phyloP scores from a whole-genome alignment of 2,113 vertebrate species.

The Erythrocebus patas region DNA sequence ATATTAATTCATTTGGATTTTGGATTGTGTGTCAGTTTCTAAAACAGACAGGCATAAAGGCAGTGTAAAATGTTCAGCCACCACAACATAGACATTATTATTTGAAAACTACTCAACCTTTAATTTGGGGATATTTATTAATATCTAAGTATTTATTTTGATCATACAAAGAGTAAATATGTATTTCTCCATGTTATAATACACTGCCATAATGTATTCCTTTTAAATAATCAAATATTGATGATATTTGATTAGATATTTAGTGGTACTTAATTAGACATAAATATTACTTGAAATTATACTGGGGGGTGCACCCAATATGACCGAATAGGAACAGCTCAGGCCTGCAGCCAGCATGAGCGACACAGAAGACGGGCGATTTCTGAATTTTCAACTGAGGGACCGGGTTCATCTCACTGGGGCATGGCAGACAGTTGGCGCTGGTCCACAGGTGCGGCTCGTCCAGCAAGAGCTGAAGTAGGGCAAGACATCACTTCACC shows the following conservation, averaged over 20 bases:
- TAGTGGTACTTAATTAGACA: background rate
- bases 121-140: background rate
- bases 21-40: background rate
- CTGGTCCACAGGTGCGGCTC: no score
- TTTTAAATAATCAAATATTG: background rate
- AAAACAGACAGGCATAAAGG: background rate
- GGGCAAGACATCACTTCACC: no score
- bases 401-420: no score
- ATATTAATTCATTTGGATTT: background rate
- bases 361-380: no score
- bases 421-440: fast-evolving
- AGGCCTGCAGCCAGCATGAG: no score
- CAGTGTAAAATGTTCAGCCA: background rate
- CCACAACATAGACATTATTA: background rate
- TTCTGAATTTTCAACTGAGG: no score
- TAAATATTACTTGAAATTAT: background rate
- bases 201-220: background rate
- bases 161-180: background rate
- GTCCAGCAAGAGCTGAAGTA: fast-evolving
- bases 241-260: background rate
- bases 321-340: no score
- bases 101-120: background rate
- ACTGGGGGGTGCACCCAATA: background rate
- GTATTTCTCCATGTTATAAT: background rate
- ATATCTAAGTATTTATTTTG: background rate